Evolutionary conservation across 2,797 vertebrate genomes (phyloP).

Genomic region (Labeo calbasu): DNA sequence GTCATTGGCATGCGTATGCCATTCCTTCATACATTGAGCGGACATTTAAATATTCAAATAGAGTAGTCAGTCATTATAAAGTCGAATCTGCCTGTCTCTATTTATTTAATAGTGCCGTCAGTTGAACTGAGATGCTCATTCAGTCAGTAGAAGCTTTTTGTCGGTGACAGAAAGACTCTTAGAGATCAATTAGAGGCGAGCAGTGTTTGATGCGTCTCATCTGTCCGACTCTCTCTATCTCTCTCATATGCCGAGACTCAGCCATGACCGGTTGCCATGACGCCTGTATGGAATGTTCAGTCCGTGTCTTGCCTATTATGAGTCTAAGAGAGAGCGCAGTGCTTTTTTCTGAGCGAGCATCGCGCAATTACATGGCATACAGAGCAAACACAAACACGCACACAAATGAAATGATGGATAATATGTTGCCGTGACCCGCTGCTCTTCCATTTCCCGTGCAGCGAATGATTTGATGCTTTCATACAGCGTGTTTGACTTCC

Average conservation of each 20-base stretch:
- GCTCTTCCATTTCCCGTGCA: slow-evolving; percentile 18
- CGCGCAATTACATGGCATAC: slow-evolving; percentile 20
- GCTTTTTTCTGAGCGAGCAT: slow-evolving; percentile 17
- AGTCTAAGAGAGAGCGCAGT: slow-evolving; percentile 47
- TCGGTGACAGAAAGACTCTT: slow-evolving; percentile 47
- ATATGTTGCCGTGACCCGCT: slow-evolving; percentile 15
- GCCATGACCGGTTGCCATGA: slow-evolving; percentile 79
- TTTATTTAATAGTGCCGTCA: slow-evolving; percentile 52
- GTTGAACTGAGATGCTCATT: slow-evolving; percentile 44
- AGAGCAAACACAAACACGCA: slow-evolving; percentile 9
- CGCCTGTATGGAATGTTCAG: slow-evolving; percentile 73
- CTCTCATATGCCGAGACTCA: slow-evolving; percentile 64
- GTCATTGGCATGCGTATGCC: not conserved
- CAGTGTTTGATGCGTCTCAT: slow-evolving; percentile 58
- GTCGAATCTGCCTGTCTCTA: slow-evolving; percentile 9
- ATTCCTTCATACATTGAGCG: not conserved
- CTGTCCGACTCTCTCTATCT: slow-evolving; percentile 44
- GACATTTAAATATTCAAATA: not conserved
- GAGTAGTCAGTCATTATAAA: slow-evolving; percentile 8
- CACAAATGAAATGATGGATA: slow-evolving; percentile 23
- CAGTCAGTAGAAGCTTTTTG: slow-evolving; percentile 60
- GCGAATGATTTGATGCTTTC: slow-evolving; percentile 4
- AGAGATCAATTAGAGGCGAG: slow-evolving; percentile 56
- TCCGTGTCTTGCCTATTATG: slow-evolving; percentile 69
- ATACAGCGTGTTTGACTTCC: slow-evolving; percentile 12